Evolutionary conservation across 1,140 invertebrate species (phyloP).

Genomic region (Venturia canescens): DNA sequence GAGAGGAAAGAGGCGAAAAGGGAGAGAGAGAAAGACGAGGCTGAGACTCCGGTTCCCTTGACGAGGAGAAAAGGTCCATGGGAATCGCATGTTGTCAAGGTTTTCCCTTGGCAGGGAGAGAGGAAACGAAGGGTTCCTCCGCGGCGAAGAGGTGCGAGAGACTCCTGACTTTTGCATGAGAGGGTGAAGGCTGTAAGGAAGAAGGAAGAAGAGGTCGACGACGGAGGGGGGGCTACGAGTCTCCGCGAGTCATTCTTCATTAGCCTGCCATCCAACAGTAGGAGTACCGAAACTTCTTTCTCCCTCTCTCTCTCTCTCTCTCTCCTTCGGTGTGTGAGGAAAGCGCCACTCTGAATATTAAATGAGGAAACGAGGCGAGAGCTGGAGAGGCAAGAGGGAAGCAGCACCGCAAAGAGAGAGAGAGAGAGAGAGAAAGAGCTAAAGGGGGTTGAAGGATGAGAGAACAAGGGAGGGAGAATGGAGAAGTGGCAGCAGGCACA

Average conservation of each 20-base stretch:
- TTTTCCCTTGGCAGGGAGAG: not conserved
- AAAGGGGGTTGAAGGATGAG: conserved; percentile 13
- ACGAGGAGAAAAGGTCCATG: conserved; percentile 13
- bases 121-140: not conserved
- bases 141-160: not conserved
- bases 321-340: not conserved
- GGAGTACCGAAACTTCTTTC: conserved; percentile 29
- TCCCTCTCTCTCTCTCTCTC: conserved; percentile 10
- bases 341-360: conserved; percentile 55
- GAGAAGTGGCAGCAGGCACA: conserved; percentile 3
- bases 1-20: not conserved
- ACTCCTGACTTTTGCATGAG: conserved; percentile 34
- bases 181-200: not conserved
- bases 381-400: not conserved
- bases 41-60: not conserved
- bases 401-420: not conserved
- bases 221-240: conserved; percentile 9
- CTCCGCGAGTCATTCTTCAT: conserved; percentile 56
- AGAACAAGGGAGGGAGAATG: conserved; percentile 6
- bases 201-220: not conserved
- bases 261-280: conserved; percentile 43
- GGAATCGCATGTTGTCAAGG: conserved; percentile 38
- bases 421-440: not conserved
- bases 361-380: conserved; percentile 46
- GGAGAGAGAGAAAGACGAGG: too few relatives aligned